Base-by-base conservation (phyloP, 2,113 vertebrate genomes). In the Pygathrix nemaeus region DNA sequence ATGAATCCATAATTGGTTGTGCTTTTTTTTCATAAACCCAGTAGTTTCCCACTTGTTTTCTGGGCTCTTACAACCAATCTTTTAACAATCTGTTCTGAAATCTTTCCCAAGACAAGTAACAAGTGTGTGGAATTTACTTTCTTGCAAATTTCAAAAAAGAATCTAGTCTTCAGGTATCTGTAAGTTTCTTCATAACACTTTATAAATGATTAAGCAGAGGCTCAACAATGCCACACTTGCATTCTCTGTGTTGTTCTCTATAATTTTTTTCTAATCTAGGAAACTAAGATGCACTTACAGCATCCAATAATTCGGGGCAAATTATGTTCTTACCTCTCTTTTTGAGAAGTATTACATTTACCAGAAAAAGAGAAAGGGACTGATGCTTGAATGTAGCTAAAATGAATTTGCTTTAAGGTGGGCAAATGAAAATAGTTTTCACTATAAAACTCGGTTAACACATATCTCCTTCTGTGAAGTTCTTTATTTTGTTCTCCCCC, bases 401-500 rank as follows among this genome's bases (percentile, higher is more conserved):
- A 97, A 59, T 82, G n/a, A 55, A 35, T 93, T 97, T 94, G 48
- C 57, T 91, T 83, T 75, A n/a, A 91, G 11, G 45, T 82, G 23
- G 80, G 96, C 95, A 89, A 84, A 59, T 72, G 73, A 21, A 86
- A 94, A 86, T 2, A 61, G 43, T 90, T 93, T 91, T 93, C 75
- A 80, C 43, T 64, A 23, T 55, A 75, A 85, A 94, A 68, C 30
- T 70, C 48, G 3, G 11, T 40, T 61, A 76, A 95, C 50, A 88
- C 76, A 32, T 73, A 75, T n/a, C 93, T 95, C 43, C 70, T 95
- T 86, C 79, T 83, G 45, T 43, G 9, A 95, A 86, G 21, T 84
- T 93, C 50, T 87, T 64, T 14, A 64, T 64, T 91, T 94, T 91
- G 93, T 97, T 94, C 86, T 97, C 59, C 35, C 45, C 85, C 94